phyloP scores from a whole-genome alignment of 1,140 invertebrate species.

The Nomia melanderi region DNA sequence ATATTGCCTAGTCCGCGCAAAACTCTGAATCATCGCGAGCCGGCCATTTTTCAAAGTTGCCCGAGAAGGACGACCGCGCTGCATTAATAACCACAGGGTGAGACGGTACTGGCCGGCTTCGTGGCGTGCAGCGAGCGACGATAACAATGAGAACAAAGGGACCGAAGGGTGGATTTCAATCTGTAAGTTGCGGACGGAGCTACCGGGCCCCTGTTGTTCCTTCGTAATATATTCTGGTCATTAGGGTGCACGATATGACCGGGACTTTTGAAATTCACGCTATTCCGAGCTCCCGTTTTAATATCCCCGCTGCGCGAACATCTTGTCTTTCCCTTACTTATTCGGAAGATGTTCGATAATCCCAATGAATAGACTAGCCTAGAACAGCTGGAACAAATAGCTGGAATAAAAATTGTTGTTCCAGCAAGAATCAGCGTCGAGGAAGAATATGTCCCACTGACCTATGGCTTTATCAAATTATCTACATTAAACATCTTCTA shows the following conservation, averaged over 20 bases:
- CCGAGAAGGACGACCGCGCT: conserved; percentile 45
- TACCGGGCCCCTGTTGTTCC: conserved; percentile 47
- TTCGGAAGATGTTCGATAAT: background rate
- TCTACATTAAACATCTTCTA: no score
- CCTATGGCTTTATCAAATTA: no score
- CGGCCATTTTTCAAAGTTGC: conserved; percentile 66
- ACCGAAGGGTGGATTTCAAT: conserved; percentile 66
- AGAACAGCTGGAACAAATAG: no score
- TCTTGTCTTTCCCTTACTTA: background rate
- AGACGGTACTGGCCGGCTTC: conserved; percentile 55
- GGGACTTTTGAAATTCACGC: conserved; percentile 40
- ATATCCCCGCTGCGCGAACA: background rate
- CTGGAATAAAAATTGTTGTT: no score
- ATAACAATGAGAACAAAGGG: conserved; percentile 67
- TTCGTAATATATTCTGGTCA: conserved; percentile 52
- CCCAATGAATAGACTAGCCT: no score
- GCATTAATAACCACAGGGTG: conserved; percentile 65
- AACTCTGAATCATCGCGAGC: conserved; percentile 66
- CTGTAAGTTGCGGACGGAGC: conserved; percentile 49
- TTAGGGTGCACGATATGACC: conserved; percentile 44
- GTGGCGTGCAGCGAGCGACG: conserved; percentile 54
- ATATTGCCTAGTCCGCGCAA: conserved; percentile 56
- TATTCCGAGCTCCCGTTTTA: background rate
- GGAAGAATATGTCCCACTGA: no score
- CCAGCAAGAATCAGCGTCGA: no score